Base-by-base conservation (phyloP, 2,797 vertebrate genomes). In the Orestias chungarensis region DNA sequence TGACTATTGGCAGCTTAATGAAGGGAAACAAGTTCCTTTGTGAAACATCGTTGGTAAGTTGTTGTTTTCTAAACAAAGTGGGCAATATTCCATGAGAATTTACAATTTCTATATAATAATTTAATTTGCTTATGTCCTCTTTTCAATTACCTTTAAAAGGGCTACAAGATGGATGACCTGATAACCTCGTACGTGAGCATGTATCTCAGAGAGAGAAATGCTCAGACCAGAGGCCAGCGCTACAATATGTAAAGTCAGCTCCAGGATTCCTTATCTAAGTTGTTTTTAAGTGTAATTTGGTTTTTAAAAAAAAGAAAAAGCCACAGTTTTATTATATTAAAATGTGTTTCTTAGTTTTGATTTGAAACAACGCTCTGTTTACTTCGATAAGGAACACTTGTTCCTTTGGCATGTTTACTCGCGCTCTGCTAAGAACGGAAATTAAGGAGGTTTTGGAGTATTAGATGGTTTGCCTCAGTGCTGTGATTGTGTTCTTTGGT, bases 141-240 rank as follows among this genome's bases (percentile, higher is more conserved):
- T 31, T 83, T 23, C 77, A 80, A 33, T 74, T 74, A 27, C 62
- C 67, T 50, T 70, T 6, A 40, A 85, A 86, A 99, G 97, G 97
- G 97, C 73, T 99, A 99, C 94, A 99, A 99, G 94, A 99, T 99
- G 95, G 98, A 99, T 0, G 98, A 99, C 85, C 94, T 99, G 50
- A 83, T 99, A 88, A 97, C 96, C 20, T 99, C 98, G 0, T 99
- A 99, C 0, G 95, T 97, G 67, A 95, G 78, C 80, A 93, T 96
- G 90, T 93, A 97, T 80, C 80, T 96, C 89, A 88, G 61, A 46
- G 94, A 94, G 74, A 88, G 73, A 72, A 94, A 57, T 0, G 72
- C 83, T 15, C 95, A 92, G 76, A 90, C 93, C 69, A 94, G 91
- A 80, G 93, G 81, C 72, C 72, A 84, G 31, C 87, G 46, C 66